Conservation (phyloP, 2,888 invertebrate species). For the Oscheius sp. region DNA sequence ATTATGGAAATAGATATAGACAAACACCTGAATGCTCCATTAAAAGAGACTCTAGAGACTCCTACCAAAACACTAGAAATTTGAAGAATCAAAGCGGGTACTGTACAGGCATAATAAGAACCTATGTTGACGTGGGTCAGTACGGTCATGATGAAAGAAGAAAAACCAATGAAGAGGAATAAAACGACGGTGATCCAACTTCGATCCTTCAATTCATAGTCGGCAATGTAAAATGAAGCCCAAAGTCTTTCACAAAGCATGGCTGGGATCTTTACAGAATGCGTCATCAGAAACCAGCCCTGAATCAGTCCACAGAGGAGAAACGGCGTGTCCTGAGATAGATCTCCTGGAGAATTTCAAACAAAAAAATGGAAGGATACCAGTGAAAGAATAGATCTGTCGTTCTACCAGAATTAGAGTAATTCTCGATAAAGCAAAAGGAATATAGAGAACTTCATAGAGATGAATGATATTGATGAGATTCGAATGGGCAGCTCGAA, state of each 20-base stretch:
- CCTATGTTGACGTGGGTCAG: background rate
- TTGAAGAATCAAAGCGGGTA: slow-evolving; percentile 5
- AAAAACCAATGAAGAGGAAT: background rate
- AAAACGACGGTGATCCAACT: background rate
- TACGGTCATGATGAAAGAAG: slow-evolving; percentile 14
- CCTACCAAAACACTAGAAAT: background rate
- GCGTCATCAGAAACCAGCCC: slow-evolving; percentile 18
- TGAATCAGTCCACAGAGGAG: slow-evolving; percentile 3
- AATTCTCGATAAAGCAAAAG: background rate
- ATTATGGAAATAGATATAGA: slow-evolving; percentile 1
- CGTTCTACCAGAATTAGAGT: slow-evolving; percentile 2
- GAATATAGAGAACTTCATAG: slow-evolving; percentile 7
- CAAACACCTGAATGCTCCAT: background rate
- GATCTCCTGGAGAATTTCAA: background rate
- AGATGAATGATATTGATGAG: slow-evolving; percentile 1
- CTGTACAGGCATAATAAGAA: background rate
- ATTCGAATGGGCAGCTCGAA: background rate
- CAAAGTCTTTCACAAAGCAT: slow-evolving; percentile 1
- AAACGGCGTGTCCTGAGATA: background rate
- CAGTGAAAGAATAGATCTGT: background rate
- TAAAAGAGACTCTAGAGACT: background rate
- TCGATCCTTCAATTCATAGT: slow-evolving; percentile 10
- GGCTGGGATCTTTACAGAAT: slow-evolving; percentile 10
- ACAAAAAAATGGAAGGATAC: background rate
- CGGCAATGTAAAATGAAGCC: slow-evolving; percentile 8